Evolutionary conservation across 2,888 invertebrate genomes (phyloP).

Genomic region (Linyphia triangularis): DNA sequence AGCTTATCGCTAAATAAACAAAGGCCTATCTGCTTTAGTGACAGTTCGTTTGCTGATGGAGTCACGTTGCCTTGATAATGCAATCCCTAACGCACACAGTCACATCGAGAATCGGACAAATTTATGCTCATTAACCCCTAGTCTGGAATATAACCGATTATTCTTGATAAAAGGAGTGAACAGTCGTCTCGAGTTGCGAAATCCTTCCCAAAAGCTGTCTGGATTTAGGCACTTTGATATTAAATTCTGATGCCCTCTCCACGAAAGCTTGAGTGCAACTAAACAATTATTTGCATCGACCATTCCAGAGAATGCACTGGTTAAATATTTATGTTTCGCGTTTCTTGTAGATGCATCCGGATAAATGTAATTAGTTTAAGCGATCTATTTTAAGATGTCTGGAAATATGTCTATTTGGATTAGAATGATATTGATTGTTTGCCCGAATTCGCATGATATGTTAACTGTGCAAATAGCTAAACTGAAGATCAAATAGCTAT

Average conservation of each 20-base stretch:
- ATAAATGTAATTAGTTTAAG: conserved; percentile 17
- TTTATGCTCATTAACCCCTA: conserved; percentile 47
- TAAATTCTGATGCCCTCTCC: not conserved
- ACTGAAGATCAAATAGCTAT: too few relatives aligned
- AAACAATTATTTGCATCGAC: conserved; percentile 11
- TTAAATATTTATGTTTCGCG: conserved; percentile 29
- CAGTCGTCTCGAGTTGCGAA: conserved; percentile 3
- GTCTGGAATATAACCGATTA: conserved; percentile 21
- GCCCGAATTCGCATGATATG: not conserved
- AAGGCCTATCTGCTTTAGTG: conserved; percentile 19
- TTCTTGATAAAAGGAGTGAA: conserved; percentile 14
- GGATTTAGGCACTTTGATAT: not conserved
- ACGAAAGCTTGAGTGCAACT: not conserved
- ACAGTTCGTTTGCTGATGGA: conserved; percentile 29
- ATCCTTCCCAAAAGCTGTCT: not conserved
- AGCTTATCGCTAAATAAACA: conserved; percentile 54
- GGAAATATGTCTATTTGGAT: conserved; percentile 6
- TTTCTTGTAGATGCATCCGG: not conserved
- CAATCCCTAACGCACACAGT: conserved; percentile 34
- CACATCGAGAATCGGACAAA: conserved; percentile 22
- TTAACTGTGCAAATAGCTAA: too few relatives aligned
- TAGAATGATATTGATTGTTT: not conserved
- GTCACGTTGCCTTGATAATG: conserved; percentile 48
- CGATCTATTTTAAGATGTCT: not conserved
- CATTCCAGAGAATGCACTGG: conserved; percentile 20